Conservation (phyloP, 1,140 invertebrate genomes). For the Caenorhabditis inopinata region DNA sequence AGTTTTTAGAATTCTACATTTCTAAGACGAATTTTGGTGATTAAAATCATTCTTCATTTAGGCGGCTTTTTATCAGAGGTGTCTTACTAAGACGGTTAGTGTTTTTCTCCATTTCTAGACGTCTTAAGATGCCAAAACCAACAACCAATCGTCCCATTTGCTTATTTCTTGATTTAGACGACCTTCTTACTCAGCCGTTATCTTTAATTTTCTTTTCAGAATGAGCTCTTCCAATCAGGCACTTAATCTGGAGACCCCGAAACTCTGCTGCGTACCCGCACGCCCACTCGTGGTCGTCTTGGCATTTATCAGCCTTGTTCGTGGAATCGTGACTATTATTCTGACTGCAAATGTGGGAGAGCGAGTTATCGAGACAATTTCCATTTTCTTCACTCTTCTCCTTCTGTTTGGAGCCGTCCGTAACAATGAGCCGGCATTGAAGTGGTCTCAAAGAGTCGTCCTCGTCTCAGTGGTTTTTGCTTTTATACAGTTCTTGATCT, state of each 20-base stretch:
- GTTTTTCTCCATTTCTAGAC: no score
- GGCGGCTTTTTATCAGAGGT: no score
- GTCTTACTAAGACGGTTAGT: no score
- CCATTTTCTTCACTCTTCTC: not conserved
- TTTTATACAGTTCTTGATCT: conserved; percentile 4
- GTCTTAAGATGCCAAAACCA: no score
- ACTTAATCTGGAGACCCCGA: not conserved
- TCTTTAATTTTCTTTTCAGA: not conserved
- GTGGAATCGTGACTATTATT: not conserved
- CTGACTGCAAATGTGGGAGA: not conserved
- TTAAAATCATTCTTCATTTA: no score
- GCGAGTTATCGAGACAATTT: not conserved
- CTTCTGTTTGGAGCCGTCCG: not conserved
- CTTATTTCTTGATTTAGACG: no score
- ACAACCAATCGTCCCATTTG: no score
- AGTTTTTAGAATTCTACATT: no score
- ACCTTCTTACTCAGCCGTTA: not conserved
- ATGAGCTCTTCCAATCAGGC: conserved; percentile 1
- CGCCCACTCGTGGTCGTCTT: not conserved
- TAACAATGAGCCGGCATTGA: not conserved
- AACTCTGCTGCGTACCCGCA: conserved; percentile 1
- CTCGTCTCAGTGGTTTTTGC: not conserved
- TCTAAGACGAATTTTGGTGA: no score
- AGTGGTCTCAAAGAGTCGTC: conserved; percentile 8
- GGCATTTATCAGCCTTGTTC: not conserved